Evolutionary conservation across 2,113 vertebrate genomes (phyloP).

Genomic region (Pipra filicauda): DNA sequence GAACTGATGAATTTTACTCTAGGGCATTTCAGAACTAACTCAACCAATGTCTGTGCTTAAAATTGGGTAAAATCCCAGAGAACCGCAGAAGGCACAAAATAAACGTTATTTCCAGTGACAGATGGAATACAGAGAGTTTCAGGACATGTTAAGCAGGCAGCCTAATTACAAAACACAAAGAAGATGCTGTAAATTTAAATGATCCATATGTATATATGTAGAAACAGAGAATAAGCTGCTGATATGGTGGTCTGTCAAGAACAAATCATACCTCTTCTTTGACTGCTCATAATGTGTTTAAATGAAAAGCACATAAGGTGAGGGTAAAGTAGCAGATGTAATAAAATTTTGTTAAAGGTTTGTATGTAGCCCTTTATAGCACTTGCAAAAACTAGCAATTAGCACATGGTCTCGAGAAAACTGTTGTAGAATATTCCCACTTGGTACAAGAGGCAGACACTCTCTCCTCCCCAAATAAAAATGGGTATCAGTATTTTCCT

Average conservation of each 20-base stretch:
- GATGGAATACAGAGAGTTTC: constrained; percentile 2
- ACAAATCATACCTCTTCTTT: neutral
- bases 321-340: neutral
- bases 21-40: neutral
- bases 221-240: neutral
- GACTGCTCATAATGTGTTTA: neutral
- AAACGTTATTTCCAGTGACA: neutral
- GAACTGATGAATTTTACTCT: neutral
- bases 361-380: fast-evolving
- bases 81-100: neutral
- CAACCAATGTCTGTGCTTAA: neutral
- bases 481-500: neutral
- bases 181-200: neutral
- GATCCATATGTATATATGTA: neutral
- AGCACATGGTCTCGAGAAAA: neutral
- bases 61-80: neutral
- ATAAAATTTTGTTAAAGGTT: neutral
- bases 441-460: neutral
- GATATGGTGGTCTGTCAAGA: neutral
- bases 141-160: constrained; percentile 26
- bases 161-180: neutral
- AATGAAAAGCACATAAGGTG: neutral
- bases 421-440: neutral
- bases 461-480: neutral
- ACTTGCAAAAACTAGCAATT: neutral